Evolutionary conservation across 1,140 invertebrate genomes (phyloP), one percentile per base, ranked within the genome.

Genomic region (Temnothorax nylanderi): DNA sequence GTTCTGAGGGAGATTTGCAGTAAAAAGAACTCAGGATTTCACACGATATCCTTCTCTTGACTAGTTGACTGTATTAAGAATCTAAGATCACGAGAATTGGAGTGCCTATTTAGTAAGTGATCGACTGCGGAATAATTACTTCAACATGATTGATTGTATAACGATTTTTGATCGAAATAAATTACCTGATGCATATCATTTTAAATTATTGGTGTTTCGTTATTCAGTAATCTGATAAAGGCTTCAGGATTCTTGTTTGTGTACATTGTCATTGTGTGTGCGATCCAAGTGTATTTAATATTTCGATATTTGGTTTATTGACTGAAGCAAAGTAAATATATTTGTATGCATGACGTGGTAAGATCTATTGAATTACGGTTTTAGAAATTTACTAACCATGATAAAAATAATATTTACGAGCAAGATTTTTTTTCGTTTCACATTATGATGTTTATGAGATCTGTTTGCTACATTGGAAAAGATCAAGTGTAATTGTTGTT

Each of bases 81-180:
- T 87, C 13, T 82, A 60, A 77, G 37, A 56, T 88, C 58, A 78
- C 41, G 82, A 89, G 84, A 65, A 92, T 91, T 86, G 62, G 88
- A 92, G 90, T 93, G 90, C 92, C 92, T 93, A 93, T 71, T 78
- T 90, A 84, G 89, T 78, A 89, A 89, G 91, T 87, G 86, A 88
- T 92, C 90, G 82, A 90, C 89, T 85, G 67, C 76, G 87, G 88
- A 92, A 82, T 85, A 86, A 87, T 92, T 91, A 89, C 81, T 88
- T 78, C 56, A 69, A 75, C 80, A 87, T 37, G 34, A 65, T 64
- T 64, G 16, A 64, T 88, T 92, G 91, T 92, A 93, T 93, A 89
- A 86, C 49, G 44, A 60, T 87, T 90, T 92, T 93, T 71, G 10
- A 88, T 86, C 49, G 56, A 89, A 92, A 91, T 90, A 93, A 92